These are phyloP conservation scores for Pardosa pseudoannulata DNA, from an alignment of 2,888 invertebrate genomes.

Conservation along the genomic window DNA sequence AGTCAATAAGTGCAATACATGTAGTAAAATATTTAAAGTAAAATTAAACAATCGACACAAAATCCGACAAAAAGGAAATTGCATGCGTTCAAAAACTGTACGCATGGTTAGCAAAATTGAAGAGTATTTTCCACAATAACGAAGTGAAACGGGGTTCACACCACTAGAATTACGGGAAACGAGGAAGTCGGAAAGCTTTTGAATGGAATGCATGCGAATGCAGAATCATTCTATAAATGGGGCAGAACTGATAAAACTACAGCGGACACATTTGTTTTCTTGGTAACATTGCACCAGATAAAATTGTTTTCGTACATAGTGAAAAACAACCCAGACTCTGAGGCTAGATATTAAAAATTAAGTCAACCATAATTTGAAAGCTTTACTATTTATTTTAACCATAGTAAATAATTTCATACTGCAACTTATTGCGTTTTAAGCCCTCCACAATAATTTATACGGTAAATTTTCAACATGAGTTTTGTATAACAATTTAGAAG, in stretches of 20 bases:
- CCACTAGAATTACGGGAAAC: slow-evolving; percentile 3
- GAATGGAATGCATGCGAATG: background rate
- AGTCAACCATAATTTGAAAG: too few species aligned
- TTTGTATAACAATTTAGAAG: too few species aligned
- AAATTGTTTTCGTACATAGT: background rate
- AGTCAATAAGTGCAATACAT: too few species aligned
- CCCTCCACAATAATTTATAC: too few species aligned
- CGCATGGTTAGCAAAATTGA: background rate
- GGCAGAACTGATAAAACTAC: background rate
- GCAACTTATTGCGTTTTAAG: too few species aligned
- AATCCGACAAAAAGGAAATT: background rate
- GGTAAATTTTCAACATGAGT: too few species aligned
- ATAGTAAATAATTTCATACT: too few species aligned
- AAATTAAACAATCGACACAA: background rate
- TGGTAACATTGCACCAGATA: background rate
- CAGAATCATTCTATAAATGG: background rate
- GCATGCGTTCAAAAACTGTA: background rate
- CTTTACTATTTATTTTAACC: too few species aligned
- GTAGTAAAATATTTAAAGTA: too few species aligned
- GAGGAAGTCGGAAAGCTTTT: background rate
- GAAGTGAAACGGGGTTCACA: slow-evolving; percentile 13
- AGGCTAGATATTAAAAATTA: too few species aligned
- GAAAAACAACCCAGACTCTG: too few species aligned
- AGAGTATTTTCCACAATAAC: background rate
- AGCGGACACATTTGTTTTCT: background rate